phyloP scores from a whole-genome alignment of 2,113 vertebrate genomes.

The Macrotus californicus region DNA sequence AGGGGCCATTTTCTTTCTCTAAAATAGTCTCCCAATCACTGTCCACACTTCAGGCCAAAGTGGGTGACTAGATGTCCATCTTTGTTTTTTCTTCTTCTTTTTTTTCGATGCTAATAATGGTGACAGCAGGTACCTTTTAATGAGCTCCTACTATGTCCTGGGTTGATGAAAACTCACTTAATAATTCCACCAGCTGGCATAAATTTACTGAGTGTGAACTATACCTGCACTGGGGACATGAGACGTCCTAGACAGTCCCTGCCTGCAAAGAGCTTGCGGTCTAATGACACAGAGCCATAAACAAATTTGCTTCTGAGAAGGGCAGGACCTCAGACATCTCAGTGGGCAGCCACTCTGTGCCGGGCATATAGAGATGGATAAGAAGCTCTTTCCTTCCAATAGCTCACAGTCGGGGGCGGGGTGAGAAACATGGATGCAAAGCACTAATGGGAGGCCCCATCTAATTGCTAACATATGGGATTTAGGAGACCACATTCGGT shows the following conservation, averaged over 20 bases:
- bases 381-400: neutral
- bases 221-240: neutral
- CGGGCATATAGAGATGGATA: neutral
- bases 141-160: constrained; percentile 61
- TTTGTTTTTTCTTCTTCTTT: neutral
- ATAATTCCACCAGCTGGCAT: neutral
- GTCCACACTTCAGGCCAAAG: constrained; percentile 47
- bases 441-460: neutral
- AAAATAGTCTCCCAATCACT: constrained; percentile 60
- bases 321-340: neutral
- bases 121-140: constrained; percentile 53
- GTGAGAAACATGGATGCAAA: neutral
- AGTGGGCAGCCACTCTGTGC: neutral
- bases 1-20: constrained; percentile 65
- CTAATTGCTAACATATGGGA: neutral
- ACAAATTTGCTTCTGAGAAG: neutral
- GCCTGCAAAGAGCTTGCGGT: neutral
- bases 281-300: neutral
- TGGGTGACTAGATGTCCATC: constrained; percentile 31
- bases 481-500: neutral
- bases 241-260: neutral
- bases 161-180: neutral
- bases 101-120: neutral
- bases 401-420: neutral
- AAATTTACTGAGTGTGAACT: neutral